Base-by-base conservation (phyloP, 2,888 invertebrate species). In the Drosophila greeni region DNA sequence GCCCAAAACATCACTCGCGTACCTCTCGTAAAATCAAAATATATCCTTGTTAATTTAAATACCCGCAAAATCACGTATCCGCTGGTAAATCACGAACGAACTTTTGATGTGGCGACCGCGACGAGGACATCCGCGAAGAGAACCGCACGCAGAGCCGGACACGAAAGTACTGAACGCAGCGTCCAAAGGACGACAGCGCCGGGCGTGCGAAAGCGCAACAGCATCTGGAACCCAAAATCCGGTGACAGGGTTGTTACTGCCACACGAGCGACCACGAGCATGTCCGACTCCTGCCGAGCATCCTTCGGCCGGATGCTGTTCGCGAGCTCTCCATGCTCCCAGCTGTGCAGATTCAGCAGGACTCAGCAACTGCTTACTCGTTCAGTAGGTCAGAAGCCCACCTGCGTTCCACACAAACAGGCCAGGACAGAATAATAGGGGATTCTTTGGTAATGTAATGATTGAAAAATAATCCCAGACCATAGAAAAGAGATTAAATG, bases 341-440 rank as follows among this genome's bases (percentile, higher is more conserved):
- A 24, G 33, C 42, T 31, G 18, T 72, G 77, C 82, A 82, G 84
- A 82, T 73, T 61, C 77, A 80, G 82, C 78, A 31, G 40, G 47
- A 29, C 49, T 43, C 53, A 51, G 42, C 16, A 33, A 20, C 58
- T 52, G 39, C 58, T 81, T 74, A 80, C 72, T 85, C 72, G 85
- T 85, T 86, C 86, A 86, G 73, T 86, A 78, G 86, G 86, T 86
- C 86, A 86, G 78, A 72, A 79, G 71, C 66, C 9, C 45, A 45
- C 18, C 58, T 43, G 58, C n/a, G 39, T 60, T 47, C 43, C 57
- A 58, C 58, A 39, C 31, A 12, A 1, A 60, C 58, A 60, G 37
- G 1, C 8, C 5, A 6, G 58, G 9, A 9, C 39, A 12, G 24
- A 3, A 20, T 16, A 37, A 29, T 29, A 11, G 9, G 26, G 9